Evolutionary conservation across 2,797 vertebrate genomes (phyloP).

Genomic region (Malurus splendens): DNA sequence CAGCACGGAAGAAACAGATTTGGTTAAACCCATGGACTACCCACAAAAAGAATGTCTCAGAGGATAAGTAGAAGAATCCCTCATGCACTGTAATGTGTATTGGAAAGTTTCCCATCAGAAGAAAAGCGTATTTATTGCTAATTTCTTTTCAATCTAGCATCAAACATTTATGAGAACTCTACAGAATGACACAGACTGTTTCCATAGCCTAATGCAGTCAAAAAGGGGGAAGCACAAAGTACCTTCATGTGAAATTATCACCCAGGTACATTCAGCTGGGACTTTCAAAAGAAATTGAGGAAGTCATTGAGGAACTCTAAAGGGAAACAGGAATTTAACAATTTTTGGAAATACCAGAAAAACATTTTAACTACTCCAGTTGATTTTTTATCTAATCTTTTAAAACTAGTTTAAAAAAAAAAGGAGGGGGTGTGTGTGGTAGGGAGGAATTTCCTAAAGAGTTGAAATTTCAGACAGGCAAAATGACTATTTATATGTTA

Average conservation of each 20-base stretch:
- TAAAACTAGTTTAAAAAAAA: not conserved
- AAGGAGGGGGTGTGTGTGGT: accelerated
- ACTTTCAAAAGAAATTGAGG: not conserved
- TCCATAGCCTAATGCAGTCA: not conserved
- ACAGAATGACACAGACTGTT: not conserved
- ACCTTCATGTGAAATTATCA: not conserved
- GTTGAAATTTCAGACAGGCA: not conserved
- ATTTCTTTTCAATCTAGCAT: not conserved
- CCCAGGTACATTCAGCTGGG: not conserved
- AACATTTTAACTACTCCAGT: not conserved
- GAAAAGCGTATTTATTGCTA: not conserved
- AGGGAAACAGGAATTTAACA: not conserved
- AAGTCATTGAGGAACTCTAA: not conserved
- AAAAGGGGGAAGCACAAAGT: not conserved
- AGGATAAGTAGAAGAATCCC: not conserved
- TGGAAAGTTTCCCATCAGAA: not conserved
- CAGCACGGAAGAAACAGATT: not conserved
- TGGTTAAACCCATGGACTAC: not conserved
- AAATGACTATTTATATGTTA: not conserved
- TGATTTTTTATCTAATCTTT: not conserved
- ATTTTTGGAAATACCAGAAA: not conserved
- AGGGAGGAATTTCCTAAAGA: not conserved
- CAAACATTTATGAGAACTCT: not conserved
- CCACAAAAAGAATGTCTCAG: not conserved
- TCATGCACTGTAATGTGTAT: not conserved